Percentiles rank a stretch among this genome's conserved stretches.
These are phyloP conservation scores for Strigamia transsilvanica DNA, from an alignment of 2,888 invertebrate genomes.

Conservation along the genomic window DNA sequence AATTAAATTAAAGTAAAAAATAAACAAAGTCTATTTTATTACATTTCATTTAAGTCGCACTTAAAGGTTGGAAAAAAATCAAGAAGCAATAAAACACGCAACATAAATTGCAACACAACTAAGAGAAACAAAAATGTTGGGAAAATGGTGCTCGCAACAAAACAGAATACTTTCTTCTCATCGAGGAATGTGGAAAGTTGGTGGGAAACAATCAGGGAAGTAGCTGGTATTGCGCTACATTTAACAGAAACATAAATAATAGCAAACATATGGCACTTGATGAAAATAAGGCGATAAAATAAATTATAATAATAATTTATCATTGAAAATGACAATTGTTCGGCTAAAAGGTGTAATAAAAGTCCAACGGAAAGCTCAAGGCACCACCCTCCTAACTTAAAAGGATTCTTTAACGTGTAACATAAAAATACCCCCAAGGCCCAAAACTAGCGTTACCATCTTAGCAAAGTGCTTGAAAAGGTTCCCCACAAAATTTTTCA, in stretches of 20 bases:
- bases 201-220: slow-evolving; percentile 6
- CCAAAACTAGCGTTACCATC: slow-evolving; percentile 28
- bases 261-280: not conserved
- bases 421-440: slow-evolving; percentile 37
- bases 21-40: too few species aligned
- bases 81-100: not conserved
- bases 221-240: not conserved
- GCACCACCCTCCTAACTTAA: slow-evolving; percentile 20
- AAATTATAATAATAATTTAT: slow-evolving; percentile 20
- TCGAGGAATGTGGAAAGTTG: not conserved
- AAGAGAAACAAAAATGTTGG: too few species aligned
- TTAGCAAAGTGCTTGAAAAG: slow-evolving; percentile 34
- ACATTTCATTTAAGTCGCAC: too few species aligned
- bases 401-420: slow-evolving; percentile 30
- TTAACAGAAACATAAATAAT: slow-evolving; percentile 26
- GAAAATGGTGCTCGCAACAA: not conserved
- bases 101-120: not conserved
- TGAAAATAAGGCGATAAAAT: not conserved
- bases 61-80: not conserved
- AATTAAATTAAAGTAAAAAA: too few species aligned
- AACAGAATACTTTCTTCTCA: not conserved
- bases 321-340: slow-evolving; percentile 16
- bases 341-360: slow-evolving; percentile 14
- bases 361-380: not conserved
- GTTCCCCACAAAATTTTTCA: slow-evolving; percentile 32